These are phyloP conservation scores for Aythya fuligula DNA, from an alignment of 2,797 vertebrate genomes.

Conservation along the genomic window DNA sequence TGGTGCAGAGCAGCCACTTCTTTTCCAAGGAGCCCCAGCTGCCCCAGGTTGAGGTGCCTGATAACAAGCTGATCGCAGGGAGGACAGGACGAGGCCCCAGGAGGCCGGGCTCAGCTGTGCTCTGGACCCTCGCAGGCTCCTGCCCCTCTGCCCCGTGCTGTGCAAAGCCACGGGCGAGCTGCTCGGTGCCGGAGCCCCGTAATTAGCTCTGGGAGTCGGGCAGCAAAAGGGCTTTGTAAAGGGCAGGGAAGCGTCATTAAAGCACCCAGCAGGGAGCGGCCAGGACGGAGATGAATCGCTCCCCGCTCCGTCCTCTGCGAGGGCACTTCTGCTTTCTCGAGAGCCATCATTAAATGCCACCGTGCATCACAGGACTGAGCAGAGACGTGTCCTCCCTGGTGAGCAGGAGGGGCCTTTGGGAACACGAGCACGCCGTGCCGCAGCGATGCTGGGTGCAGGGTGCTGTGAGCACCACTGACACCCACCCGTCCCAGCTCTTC, in stretches of 20 bases:
- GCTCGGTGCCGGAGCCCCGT: accelerated
- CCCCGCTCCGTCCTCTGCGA: neutral
- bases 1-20: neutral
- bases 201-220: neutral
- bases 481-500: neutral
- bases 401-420: neutral
- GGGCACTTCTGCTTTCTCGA: neutral
- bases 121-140: neutral
- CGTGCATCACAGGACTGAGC: neutral
- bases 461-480: neutral
- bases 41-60: neutral
- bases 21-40: neutral
- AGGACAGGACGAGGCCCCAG: neutral
- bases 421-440: no score
- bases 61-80: neutral
- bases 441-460: neutral
- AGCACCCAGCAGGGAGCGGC: neutral
- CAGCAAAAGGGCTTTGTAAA: neutral
- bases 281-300: neutral
- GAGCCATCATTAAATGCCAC: neutral
- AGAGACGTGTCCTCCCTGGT: accelerated
- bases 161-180: neutral
- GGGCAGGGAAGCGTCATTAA: neutral
- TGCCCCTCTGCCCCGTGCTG: neutral
- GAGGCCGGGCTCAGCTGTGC: neutral